Evolutionary conservation across 1,140 invertebrate genomes (phyloP).

Genomic region (Tetraneura akinire): DNA sequence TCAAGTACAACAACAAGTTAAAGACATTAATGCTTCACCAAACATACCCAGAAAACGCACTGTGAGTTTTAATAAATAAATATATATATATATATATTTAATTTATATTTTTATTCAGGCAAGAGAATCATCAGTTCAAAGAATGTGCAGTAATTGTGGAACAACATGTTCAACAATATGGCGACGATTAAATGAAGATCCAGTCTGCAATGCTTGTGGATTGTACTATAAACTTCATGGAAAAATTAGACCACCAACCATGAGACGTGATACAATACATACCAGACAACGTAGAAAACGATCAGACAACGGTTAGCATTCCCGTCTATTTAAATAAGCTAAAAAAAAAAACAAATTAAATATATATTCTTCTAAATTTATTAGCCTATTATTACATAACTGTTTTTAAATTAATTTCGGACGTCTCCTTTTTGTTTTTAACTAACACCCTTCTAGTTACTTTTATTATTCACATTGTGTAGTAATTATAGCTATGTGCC

Average conservation of each 20-base stretch:
- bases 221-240: constrained; percentile 52
- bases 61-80: not conserved
- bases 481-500: constrained; percentile 45
- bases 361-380: constrained; percentile 31
- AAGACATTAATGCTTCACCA: constrained; percentile 45
- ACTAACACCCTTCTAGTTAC: constrained; percentile 50
- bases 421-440: constrained; percentile 46
- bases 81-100: not conserved
- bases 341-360: constrained; percentile 19
- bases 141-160: constrained; percentile 51
- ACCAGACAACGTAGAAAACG: constrained; percentile 51
- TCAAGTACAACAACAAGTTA: constrained; percentile 36
- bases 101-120: constrained; percentile 10
- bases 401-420: constrained; percentile 36
- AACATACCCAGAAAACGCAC: constrained; percentile 36
- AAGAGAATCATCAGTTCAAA: constrained; percentile 44
- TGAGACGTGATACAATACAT: constrained; percentile 50
- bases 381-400: constrained; percentile 26
- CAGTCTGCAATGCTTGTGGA: constrained; percentile 52
- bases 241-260: constrained; percentile 47
- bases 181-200: constrained; percentile 49
- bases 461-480: constrained; percentile 44
- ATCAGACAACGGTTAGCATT: constrained; percentile 52
- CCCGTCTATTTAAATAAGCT: constrained; percentile 26
- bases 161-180: constrained; percentile 51